phyloP scores from a whole-genome alignment of 1,140 invertebrate species.

The Cyclina sinensis region DNA sequence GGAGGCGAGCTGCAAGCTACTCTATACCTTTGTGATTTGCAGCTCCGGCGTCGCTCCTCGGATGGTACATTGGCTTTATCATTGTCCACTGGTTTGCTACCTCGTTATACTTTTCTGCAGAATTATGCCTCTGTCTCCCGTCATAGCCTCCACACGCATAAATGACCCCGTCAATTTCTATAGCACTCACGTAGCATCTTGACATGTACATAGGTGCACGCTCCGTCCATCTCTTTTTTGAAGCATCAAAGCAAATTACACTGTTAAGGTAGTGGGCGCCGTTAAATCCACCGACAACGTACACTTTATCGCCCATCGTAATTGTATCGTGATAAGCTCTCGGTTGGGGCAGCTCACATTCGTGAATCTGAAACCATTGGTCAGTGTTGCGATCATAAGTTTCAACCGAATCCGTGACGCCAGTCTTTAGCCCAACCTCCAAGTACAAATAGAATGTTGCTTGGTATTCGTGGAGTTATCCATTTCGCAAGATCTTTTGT shows the following conservation, averaged over 20 bases:
- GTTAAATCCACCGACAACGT: constrained; percentile 91
- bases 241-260: constrained; percentile 77
- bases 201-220: constrained; percentile 81
- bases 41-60: constrained; percentile 92
- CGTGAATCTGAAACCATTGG: constrained; percentile 37
- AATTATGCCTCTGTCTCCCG: constrained; percentile 94
- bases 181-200: constrained; percentile 77
- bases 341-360: constrained; percentile 53
- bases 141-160: constrained; percentile 94
- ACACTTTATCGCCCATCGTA: constrained; percentile 90
- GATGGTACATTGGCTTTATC: constrained; percentile 86
- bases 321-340: constrained; percentile 92
- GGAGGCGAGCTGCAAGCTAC: too few species aligned
- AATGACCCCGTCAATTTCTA: constrained; percentile 73
- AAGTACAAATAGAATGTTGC: constrained; percentile 87
- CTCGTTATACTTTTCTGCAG: constrained; percentile 95
- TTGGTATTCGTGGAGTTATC: constrained; percentile 69
- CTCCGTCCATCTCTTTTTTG: constrained; percentile 76
- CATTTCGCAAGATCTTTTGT: constrained; percentile 9
- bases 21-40: constrained; percentile 88
- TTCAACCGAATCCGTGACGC: constrained; percentile 91
- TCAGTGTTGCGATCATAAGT: constrained; percentile 89
- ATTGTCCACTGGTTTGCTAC: constrained; percentile 94
- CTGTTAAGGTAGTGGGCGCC: constrained; percentile 80
- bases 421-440: constrained; percentile 91